Base-by-base conservation (phyloP, 1,140 invertebrate genomes). In the Bemisia tabaci region DNA sequence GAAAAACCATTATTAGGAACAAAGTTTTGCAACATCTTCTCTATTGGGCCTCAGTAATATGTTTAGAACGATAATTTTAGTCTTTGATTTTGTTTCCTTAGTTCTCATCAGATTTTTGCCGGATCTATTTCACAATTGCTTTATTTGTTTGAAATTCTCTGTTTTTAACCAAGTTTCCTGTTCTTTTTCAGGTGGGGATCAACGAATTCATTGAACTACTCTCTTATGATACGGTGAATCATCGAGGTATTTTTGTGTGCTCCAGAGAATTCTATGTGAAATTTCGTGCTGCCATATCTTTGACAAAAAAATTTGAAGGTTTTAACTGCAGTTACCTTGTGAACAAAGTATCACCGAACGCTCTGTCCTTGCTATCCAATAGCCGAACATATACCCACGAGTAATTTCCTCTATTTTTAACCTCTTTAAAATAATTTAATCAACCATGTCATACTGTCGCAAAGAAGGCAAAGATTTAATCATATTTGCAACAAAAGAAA, bases 401-500 rank as follows among this genome's bases (percentile, higher is more conserved):
- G 33, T 59, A 26, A 59, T n/a, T 59, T 48, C n/a, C 21, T 39
- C 39, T 62, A n/a, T 60, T 59, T 58, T 25, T n/a, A 22, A 59
- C 33, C 11, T 5, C 11, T 22, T 25, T 25, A 11, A 63, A 26
- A 11, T 12, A 26, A 21, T 2, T 22, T 9, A 63, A 22, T 27
- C 39, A 61, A 74, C 65, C 64, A 82, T 82, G 81, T 75, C 81
- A 22, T 66, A 75, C n/a, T 72, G 76, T 27, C 67, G 65, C 25
- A 77, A 79, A 63, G 78, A 81, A 74, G 86, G 89, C 22, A 94
- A 94, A 79, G 91, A 95, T 74, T 83, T 85, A 67, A 86, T 95
- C 2, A 87, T 94, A 66, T 92, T 95, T 78, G 87, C 87, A 17
- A 84, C 89, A 0, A 85, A 87, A 74, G 90, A 91, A 76, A 90